Percentiles rank a stretch among this genome's conserved stretches.
Evolutionary conservation across 2,888 invertebrate genomes (phyloP).

Genomic region (Himalopsyche tibetana): DNA sequence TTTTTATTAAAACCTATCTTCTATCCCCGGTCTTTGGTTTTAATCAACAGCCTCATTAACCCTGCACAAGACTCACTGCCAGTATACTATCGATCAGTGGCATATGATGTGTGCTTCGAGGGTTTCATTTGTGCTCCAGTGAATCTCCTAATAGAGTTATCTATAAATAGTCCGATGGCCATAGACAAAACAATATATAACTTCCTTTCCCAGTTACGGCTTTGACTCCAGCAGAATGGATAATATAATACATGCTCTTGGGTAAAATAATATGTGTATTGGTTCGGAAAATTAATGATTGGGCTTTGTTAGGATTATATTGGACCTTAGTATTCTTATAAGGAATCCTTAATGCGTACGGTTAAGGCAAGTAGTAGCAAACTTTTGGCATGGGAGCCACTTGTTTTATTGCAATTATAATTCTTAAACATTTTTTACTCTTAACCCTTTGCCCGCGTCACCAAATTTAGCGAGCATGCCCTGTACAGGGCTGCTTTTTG

Average conservation of each 20-base stretch:
- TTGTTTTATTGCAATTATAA: no score
- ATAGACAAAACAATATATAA: neutral
- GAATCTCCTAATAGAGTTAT: neutral
- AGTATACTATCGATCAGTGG: neutral
- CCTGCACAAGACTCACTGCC: no score
- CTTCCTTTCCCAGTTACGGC: neutral
- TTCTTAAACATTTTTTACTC: no score
- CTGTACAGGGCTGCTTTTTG: no score
- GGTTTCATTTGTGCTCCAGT: neutral
- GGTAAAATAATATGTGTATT: constrained; percentile 10
- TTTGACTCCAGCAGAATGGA: neutral
- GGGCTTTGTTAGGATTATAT: constrained; percentile 22
- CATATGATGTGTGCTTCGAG: neutral
- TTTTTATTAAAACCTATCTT: no score
- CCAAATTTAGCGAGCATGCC: no score
- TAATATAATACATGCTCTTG: neutral
- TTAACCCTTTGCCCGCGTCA: no score
- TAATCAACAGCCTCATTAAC: no score
- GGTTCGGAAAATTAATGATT: constrained; percentile 31
- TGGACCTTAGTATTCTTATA: neutral
- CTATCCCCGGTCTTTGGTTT: no score
- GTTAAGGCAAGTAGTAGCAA: no score
- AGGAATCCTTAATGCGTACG: neutral
- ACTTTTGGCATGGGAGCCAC: no score
- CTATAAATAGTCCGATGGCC: neutral